phyloP scores from a whole-genome alignment of 2,888 invertebrate species.

The Palloptera scutellata region DNA sequence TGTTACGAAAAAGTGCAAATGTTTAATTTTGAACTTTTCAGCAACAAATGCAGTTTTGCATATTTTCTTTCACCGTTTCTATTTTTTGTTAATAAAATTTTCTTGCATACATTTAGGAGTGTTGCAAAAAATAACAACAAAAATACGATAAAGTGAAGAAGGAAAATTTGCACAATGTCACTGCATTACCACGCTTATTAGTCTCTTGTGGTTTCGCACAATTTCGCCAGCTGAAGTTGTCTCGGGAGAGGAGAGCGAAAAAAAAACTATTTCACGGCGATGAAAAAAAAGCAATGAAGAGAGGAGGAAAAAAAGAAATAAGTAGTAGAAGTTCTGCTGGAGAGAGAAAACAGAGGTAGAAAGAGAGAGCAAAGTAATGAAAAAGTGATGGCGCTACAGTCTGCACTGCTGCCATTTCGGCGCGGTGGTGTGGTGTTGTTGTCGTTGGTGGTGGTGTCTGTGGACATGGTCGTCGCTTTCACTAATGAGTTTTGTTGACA shows the following conservation, averaged over 20 bases:
- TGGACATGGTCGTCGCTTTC: conserved; percentile 9
- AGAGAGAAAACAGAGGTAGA: conserved; percentile 1
- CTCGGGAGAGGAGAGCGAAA: background rate
- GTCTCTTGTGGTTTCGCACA: conserved; percentile 17
- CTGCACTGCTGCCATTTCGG: background rate
- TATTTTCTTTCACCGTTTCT: conserved; percentile 8
- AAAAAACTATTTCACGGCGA: background rate
- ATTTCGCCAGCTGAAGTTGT: background rate
- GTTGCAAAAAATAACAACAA: no score
- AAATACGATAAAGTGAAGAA: background rate
- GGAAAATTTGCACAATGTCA: conserved; percentile 31
- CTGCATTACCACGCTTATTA: conserved; percentile 35
- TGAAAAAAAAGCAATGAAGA: background rate
- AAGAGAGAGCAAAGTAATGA: background rate
- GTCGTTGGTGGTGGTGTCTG: background rate
- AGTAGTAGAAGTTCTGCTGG: background rate
- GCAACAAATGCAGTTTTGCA: conserved; percentile 23
- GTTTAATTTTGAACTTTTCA: conserved; percentile 28
- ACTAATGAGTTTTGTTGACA: conserved; percentile 30
- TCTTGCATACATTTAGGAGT: no score
- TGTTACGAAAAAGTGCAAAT: conserved; percentile 35
- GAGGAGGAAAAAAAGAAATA: background rate
- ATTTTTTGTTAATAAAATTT: no score
- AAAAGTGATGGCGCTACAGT: background rate
- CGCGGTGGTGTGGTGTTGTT: background rate